Evolutionary conservation across 1,140 invertebrate species (phyloP).

Genomic region (Drosophila repletoides): DNA sequence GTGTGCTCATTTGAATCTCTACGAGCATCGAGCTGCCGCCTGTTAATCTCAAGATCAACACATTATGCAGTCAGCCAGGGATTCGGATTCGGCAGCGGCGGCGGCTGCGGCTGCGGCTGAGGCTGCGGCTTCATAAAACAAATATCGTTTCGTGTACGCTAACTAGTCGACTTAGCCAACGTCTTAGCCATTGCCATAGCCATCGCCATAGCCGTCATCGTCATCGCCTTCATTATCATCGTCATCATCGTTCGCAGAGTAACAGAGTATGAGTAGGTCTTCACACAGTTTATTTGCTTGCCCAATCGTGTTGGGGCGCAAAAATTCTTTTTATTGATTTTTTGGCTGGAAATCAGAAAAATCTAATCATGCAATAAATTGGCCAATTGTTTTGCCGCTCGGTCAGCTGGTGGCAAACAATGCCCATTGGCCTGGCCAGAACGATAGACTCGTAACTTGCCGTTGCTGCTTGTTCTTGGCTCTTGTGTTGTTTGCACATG

Average conservation of each 20-base stretch:
- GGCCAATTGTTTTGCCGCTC: conserved; percentile 67
- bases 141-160: conserved; percentile 72
- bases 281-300: conserved; percentile 61
- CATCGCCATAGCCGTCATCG: conserved; percentile 27
- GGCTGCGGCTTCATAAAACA: conserved; percentile 72
- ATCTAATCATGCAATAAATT: conserved; percentile 81
- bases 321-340: conserved; percentile 71
- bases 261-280: conserved; percentile 6
- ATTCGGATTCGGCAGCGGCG: no score
- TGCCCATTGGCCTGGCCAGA: conserved; percentile 22
- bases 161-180: conserved; percentile 57
- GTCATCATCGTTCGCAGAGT: conserved; percentile 7
- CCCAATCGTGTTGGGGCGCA: conserved; percentile 58
- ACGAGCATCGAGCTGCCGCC: conserved; percentile 64
- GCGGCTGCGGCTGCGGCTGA: no score
- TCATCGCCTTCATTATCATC: conserved; percentile 20
- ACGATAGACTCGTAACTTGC: neutral
- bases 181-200: conserved; percentile 17
- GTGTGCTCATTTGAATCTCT: conserved; percentile 77
- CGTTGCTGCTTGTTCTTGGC: conserved; percentile 5
- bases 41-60: conserved; percentile 81
- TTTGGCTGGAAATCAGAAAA: conserved; percentile 44
- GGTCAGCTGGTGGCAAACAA: conserved; percentile 35
- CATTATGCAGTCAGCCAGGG: conserved; percentile 52
- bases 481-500: conserved; percentile 39